Base-by-base conservation (phyloP, 2,113 vertebrate species). In the Anas platyrhynchos region DNA sequence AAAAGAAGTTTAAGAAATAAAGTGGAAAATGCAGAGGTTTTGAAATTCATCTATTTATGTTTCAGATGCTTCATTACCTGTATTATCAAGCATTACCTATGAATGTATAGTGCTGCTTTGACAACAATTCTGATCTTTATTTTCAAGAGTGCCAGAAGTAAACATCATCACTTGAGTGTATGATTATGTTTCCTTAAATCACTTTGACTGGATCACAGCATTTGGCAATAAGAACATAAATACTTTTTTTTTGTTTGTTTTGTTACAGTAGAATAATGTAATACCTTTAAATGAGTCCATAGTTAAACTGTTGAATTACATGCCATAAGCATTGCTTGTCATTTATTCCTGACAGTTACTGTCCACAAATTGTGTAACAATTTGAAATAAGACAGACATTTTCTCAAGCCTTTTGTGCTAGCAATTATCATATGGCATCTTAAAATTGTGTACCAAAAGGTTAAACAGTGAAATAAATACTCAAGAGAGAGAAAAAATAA, bases 161-260 rank as follows among this genome's bases (percentile, higher is more conserved):
- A 92, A 80, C 7, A 22, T 26, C 13, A 8, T 61, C 26, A 52
- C 23, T 78, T 17, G 2, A 10, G 27, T 32, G 72, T 86, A 62
- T 41, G 43, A 59, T 38, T 55, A 7, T 68, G 7, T 44, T 36
- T 83, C 41, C 54, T 91, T 92, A 93, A 90, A 88, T 96, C 74
- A 89, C 25, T 69, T 62, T 54, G 29, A 94, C 23, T 58, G 34
- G 27, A 85, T 89, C 69, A 80, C 43, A 92, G 32, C 7, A 82
- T 66, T 96, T 93, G 65, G 38, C 15, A 96, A 84, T 68, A 93
- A 78, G 74, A 62, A 89, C 80, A 93, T 69, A 82, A 96, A 69
- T 50, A 71, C 10, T 61, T 67, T 2, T 83, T 34, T 38, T 17
- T 73, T 34, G 34, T 34, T 75, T 71, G 61, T 62, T 94, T 94